phyloP scores from a whole-genome alignment of 2,113 vertebrate species.

The Oreotrochilus melanogaster region DNA sequence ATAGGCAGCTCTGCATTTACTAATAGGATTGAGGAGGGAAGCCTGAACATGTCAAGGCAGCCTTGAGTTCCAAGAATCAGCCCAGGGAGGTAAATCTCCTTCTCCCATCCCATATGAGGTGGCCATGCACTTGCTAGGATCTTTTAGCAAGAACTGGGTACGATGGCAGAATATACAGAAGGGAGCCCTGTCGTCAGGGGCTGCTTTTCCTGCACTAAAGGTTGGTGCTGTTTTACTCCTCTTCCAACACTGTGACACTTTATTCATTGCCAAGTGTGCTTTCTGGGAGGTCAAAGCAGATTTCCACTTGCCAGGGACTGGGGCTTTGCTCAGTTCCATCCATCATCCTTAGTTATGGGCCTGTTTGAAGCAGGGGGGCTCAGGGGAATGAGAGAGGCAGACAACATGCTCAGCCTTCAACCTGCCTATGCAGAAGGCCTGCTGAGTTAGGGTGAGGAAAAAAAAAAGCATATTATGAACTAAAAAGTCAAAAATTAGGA shows the following conservation, averaged over 20 bases:
- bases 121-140: conserved; percentile 67
- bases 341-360: background rate
- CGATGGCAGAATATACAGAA: conserved; percentile 73
- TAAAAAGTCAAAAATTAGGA: background rate
- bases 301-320: background rate
- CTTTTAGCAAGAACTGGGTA: conserved; percentile 71
- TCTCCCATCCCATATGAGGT: background rate
- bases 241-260: background rate
- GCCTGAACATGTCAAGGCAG: conserved; percentile 24
- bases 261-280: background rate
- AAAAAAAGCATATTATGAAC: background rate
- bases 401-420: background rate
- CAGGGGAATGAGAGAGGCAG: background rate
- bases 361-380: background rate
- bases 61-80: background rate
- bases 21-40: conserved; percentile 69
- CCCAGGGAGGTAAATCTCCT: background rate
- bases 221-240: conserved; percentile 41
- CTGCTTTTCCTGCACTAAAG: conserved; percentile 55
- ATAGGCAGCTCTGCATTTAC: conserved; percentile 20
- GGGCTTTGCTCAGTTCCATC: background rate
- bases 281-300: conserved; percentile 15
- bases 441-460: background rate
- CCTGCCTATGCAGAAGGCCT: background rate
- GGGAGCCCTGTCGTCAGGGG: conserved; percentile 42